These are phyloP conservation scores for Thecocarcelia acutangulata DNA, from an alignment of 2,888 invertebrate species.

Conservation along the genomic window DNA sequence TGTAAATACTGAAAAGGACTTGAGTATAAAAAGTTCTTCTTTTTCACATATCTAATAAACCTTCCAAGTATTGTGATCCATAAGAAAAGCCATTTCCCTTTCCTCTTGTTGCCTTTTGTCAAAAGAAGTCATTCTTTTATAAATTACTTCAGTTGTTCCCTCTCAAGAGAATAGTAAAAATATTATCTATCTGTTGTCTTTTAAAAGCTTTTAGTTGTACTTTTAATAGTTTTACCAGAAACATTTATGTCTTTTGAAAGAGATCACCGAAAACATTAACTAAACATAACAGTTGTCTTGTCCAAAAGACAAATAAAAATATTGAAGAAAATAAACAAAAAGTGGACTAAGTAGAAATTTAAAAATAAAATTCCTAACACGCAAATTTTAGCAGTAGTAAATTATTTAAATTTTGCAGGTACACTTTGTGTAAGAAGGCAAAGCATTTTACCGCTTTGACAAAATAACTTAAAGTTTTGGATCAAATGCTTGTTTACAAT, in stretches of 20 bases:
- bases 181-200: constrained; percentile 56
- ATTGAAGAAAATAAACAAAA: constrained; percentile 2
- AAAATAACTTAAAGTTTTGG: no score
- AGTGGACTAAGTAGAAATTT: not conserved
- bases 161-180: constrained; percentile 26
- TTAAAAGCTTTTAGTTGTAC: constrained; percentile 67
- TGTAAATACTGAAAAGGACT: no score
- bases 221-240: constrained; percentile 64
- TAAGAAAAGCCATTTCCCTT: no score
- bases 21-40: no score
- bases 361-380: constrained; percentile 34
- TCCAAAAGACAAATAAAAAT: constrained; percentile 30
- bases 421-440: no score
- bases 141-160: constrained; percentile 1
- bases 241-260: constrained; percentile 56
- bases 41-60: no score
- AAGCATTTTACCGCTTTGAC: no score
- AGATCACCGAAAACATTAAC: constrained; percentile 60
- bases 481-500: no score
- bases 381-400: not conserved
- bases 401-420: no score
- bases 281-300: constrained; percentile 52
- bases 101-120: no score
- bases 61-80: no score
- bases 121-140: constrained; percentile 15